A percentile compares a stretch with the other conserved stretches of the same genome.
phyloP scores from a whole-genome alignment of 2,797 vertebrate species.

The Vireo griseus region DNA sequence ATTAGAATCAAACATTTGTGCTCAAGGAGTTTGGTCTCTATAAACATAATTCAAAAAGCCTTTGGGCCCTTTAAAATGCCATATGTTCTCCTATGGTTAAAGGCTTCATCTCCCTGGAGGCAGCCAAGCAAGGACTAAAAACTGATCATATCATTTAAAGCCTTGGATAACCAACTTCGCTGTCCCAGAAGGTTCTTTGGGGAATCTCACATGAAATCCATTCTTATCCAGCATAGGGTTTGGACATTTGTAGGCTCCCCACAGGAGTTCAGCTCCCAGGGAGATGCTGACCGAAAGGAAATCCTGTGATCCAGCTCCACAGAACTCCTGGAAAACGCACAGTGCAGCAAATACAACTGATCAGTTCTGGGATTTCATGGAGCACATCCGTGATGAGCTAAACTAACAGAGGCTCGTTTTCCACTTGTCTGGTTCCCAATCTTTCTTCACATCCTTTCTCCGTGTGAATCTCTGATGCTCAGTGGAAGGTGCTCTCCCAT shows the following conservation, averaged over 20 bases:
- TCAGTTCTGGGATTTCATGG: background rate
- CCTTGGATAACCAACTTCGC: background rate
- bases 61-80: conserved; percentile 10
- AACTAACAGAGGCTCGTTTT: background rate
- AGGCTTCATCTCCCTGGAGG: background rate
- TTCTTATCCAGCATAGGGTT: background rate
- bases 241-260: background rate
- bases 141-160: background rate
- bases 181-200: background rate
- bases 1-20: background rate
- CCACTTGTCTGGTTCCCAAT: background rate
- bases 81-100: background rate
- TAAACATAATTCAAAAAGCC: background rate
- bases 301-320: background rate
- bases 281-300: background rate
- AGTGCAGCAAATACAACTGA: background rate
- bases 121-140: background rate
- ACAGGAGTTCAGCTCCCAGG: background rate
- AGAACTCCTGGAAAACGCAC: fast-evolving
- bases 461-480: background rate
- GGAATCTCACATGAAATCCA: background rate
- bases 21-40: background rate
- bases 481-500: background rate
- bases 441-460: background rate
- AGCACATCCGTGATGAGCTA: background rate